phyloP scores from a whole-genome alignment of 2,797 vertebrate genomes.

The Hydrolagus colliei region DNA sequence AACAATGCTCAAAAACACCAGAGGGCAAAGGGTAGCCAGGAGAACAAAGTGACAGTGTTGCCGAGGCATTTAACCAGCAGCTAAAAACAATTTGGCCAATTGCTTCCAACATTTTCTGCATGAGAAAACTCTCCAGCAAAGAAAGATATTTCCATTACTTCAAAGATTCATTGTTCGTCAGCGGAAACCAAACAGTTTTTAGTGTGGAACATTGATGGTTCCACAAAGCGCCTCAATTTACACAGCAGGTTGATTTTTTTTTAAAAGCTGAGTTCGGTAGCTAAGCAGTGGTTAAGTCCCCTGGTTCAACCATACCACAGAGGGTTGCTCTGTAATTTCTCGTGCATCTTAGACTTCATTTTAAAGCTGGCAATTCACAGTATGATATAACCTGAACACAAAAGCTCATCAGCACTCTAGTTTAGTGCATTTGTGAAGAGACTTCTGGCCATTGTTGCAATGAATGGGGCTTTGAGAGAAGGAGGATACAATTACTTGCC shows the following conservation, averaged over 20 bases:
- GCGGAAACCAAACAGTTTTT: too few species aligned
- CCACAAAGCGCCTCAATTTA: not conserved
- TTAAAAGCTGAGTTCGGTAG: not conserved
- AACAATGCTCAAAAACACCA: too few species aligned
- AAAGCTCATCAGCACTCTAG: too few species aligned
- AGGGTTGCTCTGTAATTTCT: too few species aligned
- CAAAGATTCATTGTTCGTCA: too few species aligned
- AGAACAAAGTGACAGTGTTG: not conserved
- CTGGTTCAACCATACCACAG: not conserved
- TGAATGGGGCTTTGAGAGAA: not conserved
- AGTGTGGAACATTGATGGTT: too few species aligned
- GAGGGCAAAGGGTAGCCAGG: not conserved
- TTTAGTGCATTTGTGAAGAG: too few species aligned
- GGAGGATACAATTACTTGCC: not conserved
- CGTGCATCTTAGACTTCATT: not conserved
- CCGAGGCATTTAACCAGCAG: not conserved
- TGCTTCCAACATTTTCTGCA: not conserved
- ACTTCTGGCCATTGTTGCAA: not conserved
- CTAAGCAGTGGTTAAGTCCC: not conserved
- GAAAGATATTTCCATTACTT: not conserved
- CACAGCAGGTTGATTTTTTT: not conserved
- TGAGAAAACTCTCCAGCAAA: not conserved
- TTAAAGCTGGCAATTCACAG: not conserved
- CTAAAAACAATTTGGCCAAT: not conserved
- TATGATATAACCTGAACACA: too few species aligned